phyloP scores from a whole-genome alignment of 2,113 vertebrate genomes.

The Ophthalmolycus amberensis region DNA sequence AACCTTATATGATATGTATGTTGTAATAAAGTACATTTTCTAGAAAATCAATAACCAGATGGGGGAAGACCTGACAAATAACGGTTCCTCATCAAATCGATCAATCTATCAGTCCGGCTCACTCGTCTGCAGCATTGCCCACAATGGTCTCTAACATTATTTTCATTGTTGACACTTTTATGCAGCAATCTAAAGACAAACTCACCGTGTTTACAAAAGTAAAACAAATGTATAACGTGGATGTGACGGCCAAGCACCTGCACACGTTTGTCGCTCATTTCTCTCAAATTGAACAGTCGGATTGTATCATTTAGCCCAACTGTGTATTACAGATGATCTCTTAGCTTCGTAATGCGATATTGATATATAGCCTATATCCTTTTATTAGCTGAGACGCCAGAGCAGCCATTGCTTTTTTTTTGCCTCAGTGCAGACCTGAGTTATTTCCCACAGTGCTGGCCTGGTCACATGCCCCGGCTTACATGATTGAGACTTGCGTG shows the following conservation, averaged over 20 bases:
- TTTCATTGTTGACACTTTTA: neutral
- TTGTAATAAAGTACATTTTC: neutral
- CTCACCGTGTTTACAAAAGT: neutral
- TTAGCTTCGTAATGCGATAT: neutral
- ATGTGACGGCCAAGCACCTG: neutral
- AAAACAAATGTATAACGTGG: neutral
- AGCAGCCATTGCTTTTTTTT: neutral
- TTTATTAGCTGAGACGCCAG: neutral
- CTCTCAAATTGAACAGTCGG: neutral
- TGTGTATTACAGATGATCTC: neutral
- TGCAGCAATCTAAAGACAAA: neutral
- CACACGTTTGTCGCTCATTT: neutral
- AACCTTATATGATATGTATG: neutral
- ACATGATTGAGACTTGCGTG: constrained; percentile 42
- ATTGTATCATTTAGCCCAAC: neutral
- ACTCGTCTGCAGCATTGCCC: neutral
- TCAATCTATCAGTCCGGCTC: too few relatives aligned
- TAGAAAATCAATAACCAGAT: neutral
- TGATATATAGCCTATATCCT: neutral
- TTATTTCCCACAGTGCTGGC: constrained; percentile 49
- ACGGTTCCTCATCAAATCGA: neutral
- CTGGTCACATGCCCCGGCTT: constrained; percentile 78
- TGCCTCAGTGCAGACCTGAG: constrained; percentile 9
- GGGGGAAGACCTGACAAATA: too few relatives aligned
- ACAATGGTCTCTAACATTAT: neutral